Evolutionary conservation across 2,888 invertebrate genomes (phyloP), one percentile per base, ranked within the genome.

Genomic region (Phaedon cochleariae): DNA sequence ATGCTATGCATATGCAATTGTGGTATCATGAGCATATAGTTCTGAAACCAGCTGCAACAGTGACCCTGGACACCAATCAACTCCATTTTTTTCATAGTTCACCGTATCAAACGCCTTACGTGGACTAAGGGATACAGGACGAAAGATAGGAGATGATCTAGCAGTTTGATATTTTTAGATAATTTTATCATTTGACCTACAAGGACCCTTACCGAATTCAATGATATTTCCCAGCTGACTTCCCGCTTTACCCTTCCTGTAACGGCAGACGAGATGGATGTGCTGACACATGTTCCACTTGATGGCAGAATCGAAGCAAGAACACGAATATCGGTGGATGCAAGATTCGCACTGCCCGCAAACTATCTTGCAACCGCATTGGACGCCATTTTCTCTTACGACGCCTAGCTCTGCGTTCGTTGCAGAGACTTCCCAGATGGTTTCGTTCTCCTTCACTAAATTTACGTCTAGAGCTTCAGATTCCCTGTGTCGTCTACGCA

Each of bases 221-320:
- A 41, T 41, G 15, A 41, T 41, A 6, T n/a, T 41, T 12, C 15
- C n/a, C 15, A 41, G n/a, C 6, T 41, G 41, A 41, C n/a, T 15
- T 4, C 15, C 41, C 15, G 15, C 15, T 15, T 41, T 41, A 3
- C 41, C 41, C 55, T 22, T 41, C 41, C 22, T 20, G 48, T 51
- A 51, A n/a, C 52, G 59, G 59, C 61, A 62, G 7, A 65, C 29
- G 12, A 66, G 51, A 46, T 66, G 66, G n/a, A 62, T 66, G 26
- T 66, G 66, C 15, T 63, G 59, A 52, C 63, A 66, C 66, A 66
- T 66, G 29, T 66, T 66, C 45, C 54, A 66, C 15, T 48, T 53
- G 48, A 71, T 65, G 9, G 60, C 51, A 2, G 57, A 71, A 52
- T 70, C 68, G n/a, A 67, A 58, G 34, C 68, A 71, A 6, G 69